Evolutionary conservation across 1,140 invertebrate species (phyloP).

Genomic region (Teleogryllus occipitalis): DNA sequence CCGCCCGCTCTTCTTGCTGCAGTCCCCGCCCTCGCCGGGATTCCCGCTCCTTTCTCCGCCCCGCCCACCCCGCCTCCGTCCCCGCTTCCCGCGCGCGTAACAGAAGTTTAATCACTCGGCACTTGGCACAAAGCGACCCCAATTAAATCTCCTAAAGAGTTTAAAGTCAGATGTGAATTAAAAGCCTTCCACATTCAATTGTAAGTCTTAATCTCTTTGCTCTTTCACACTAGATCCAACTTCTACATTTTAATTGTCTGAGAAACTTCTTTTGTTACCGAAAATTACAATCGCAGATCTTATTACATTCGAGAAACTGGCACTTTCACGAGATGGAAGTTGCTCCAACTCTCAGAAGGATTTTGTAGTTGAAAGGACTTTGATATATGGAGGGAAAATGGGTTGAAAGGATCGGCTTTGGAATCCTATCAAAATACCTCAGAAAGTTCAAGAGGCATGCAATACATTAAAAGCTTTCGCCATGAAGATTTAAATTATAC

Average conservation of each 20-base stretch:
- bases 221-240: conserved; percentile 4
- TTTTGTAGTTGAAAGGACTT: not conserved
- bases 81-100: not conserved
- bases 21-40: too few relatives aligned
- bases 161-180: not conserved
- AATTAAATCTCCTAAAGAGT: not conserved
- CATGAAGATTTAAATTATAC: not conserved
- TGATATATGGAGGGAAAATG: not conserved
- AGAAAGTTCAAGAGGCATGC: not conserved
- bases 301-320: not conserved
- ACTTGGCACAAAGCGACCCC: not conserved
- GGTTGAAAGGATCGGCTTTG: not conserved
- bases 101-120: conserved; percentile 3
- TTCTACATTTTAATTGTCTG: conserved; percentile 5
- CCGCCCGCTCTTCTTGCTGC: too few relatives aligned
- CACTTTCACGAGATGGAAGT: not conserved
- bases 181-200: conserved; percentile 4
- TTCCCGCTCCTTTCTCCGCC: too few relatives aligned
- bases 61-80: too few relatives aligned
- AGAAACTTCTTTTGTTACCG: not conserved
- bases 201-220: conserved; percentile 4
- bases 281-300: conserved; percentile 1
- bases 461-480: not conserved
- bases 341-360: not conserved
- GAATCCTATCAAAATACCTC: not conserved